Conservation (phyloP, 2,797 vertebrate species). For the Echeneis naucrates region DNA sequence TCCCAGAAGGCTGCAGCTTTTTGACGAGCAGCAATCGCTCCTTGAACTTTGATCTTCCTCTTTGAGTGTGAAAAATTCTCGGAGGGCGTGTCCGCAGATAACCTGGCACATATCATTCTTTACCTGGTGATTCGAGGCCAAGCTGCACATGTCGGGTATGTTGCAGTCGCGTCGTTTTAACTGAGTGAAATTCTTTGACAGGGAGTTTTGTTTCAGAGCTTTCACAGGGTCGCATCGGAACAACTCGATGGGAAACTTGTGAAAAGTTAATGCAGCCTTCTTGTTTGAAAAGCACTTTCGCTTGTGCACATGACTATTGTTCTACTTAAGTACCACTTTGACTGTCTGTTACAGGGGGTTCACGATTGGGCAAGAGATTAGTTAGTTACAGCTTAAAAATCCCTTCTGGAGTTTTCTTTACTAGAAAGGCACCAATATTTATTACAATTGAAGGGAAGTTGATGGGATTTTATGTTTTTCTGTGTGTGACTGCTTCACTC, state of each 20-base stretch:
- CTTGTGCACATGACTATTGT: neutral
- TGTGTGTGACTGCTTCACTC: conserved; percentile 15
- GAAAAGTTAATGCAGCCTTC: conserved; percentile 6
- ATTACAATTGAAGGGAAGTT: neutral
- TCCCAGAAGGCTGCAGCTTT: conserved; percentile 43
- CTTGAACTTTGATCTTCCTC: conserved; percentile 78
- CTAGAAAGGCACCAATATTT: neutral
- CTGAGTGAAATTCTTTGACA: conserved; percentile 24
- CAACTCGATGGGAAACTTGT: conserved; percentile 10
- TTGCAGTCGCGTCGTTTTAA: conserved; percentile 21
- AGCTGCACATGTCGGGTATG: conserved; percentile 28
- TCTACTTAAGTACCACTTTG: neutral
- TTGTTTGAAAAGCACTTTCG: conserved; percentile 5
- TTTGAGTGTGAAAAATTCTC: conserved; percentile 46
- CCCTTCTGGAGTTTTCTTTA: neutral
- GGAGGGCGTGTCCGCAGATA: conserved; percentile 58
- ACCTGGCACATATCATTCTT: conserved; percentile 54
- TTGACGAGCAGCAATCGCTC: conserved; percentile 42
- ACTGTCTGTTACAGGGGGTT: neutral
- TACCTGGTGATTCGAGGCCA: conserved; percentile 33
- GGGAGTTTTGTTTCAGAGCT: conserved; percentile 33
- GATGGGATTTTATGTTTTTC: neutral
- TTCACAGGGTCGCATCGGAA: conserved; percentile 17
- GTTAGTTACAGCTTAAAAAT: neutral
- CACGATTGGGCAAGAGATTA: neutral